Base-by-base conservation (phyloP, 2,888 invertebrate genomes). In the Xanthia icteritia region DNA sequence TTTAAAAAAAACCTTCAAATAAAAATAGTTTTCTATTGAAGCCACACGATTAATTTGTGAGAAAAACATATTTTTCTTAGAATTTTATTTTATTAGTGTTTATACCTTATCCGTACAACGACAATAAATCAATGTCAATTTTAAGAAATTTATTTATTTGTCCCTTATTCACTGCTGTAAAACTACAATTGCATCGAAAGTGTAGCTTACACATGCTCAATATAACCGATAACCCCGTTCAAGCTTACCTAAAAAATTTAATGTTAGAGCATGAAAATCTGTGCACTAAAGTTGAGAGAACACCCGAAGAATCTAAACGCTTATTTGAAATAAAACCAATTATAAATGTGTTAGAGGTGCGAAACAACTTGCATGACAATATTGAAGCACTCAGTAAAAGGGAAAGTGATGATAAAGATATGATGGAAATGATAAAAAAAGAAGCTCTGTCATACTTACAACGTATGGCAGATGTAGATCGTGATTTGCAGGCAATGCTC, bases 341-440 rank as follows among this genome's bases (percentile, higher is more conserved):
- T 17, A 97, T 98, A 0, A 93, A 91, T 76, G 95, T 97, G 17
- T 91, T 98, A 11, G 96, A 97, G 71, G 95, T 97, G 87, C 97
- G 98, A 85, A 95, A 97, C 63, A 90, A 94, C 9, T 90, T 98
- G 39, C 93, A 97, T 58, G 97, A 97, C 31, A 98, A 97, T 89
- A 97, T 98, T 20, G 95, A 97, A 31, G 97, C 97, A 39, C 94
- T 98, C 4, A 97, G 97, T 83, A 96, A 97, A 86, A 94, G 93
- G 45, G 97, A 97, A 81, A 94, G 95, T 63, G 97, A 98, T 76
- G 96, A 97, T 61, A 97, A 98, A 86, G 15, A 42, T 42, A 97
- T 98, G 94, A 97, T 97, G 76, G 94, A 97, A 80, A 95, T 98
- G 85, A 97, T 98, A 15, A 97, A 97, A 87, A 98, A 98, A 89